Evolutionary conservation across 2,113 vertebrate genomes (phyloP).

Genomic region (Sylvia atricapilla): DNA sequence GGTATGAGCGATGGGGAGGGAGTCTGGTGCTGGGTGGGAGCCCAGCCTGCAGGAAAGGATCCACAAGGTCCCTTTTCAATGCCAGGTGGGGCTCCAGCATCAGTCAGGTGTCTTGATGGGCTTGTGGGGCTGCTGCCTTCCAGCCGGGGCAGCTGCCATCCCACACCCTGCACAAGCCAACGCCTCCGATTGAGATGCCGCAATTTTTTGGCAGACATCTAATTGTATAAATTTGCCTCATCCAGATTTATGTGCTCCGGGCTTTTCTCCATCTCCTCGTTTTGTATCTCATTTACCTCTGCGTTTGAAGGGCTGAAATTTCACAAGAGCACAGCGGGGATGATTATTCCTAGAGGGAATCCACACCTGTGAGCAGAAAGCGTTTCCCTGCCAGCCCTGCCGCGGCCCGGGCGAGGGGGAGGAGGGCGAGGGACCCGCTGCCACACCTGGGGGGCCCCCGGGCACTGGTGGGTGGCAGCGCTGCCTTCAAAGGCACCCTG

Average conservation of each 20-base stretch:
- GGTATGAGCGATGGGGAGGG: accelerated
- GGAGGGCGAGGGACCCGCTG: slow-evolving; percentile 12
- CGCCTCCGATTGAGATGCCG: slow-evolving; percentile 39
- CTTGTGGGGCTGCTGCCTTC: neutral
- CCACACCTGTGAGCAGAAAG: slow-evolving; percentile 37
- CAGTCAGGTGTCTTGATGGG: neutral
- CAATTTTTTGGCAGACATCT: slow-evolving; percentile 50
- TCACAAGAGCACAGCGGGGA: neutral
- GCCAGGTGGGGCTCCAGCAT: neutral
- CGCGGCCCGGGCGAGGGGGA: neutral
- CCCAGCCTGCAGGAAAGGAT: neutral
- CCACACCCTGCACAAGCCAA: neutral
- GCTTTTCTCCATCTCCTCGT: slow-evolving; percentile 52
- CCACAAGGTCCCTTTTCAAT: neutral
- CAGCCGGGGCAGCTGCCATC: slow-evolving; percentile 7
- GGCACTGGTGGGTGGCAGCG: slow-evolving; percentile 50
- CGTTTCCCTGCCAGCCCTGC: slow-evolving; percentile 30
- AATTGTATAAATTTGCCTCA: slow-evolving; percentile 49
- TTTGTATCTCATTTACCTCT: slow-evolving; percentile 35
- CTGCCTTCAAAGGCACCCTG: slow-evolving; percentile 46
- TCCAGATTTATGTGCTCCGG: slow-evolving; percentile 50
- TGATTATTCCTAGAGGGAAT: slow-evolving; percentile 67
- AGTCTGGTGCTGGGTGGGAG: neutral
- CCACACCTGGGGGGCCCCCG: slow-evolving; percentile 38
- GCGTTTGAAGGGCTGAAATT: slow-evolving; percentile 48